Evolutionary conservation across 2,888 invertebrate genomes (phyloP).

Genomic region (Ceratothoa steindachneri): DNA sequence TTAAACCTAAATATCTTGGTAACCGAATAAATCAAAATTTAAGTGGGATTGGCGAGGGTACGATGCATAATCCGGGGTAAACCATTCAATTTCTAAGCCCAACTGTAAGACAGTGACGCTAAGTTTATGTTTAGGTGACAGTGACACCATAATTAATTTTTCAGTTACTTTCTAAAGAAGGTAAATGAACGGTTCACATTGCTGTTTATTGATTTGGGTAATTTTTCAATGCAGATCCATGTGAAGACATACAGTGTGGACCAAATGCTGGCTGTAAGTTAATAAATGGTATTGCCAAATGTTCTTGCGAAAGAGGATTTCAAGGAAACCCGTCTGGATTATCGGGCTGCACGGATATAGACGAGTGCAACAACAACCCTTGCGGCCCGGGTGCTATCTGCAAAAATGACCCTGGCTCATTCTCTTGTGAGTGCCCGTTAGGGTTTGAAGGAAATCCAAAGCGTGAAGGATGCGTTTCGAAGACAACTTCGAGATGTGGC

Average conservation of each 20-base stretch:
- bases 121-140: no score
- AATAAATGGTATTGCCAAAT: conserved; percentile 74
- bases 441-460: conserved; percentile 65
- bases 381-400: conserved; percentile 83
- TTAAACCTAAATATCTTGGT: background rate
- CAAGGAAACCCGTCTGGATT: conserved; percentile 64
- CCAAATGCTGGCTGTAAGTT: conserved; percentile 85
- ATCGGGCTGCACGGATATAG: conserved; percentile 77
- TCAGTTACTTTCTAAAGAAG: no score
- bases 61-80: no score
- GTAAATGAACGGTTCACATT: no score
- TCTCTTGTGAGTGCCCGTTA: conserved; percentile 80
- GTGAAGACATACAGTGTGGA: conserved; percentile 77
- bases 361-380: conserved; percentile 76
- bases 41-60: no score
- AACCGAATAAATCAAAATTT: no score
- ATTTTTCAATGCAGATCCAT: conserved; percentile 85
- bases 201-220: no score
- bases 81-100: no score
- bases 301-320: conserved; percentile 76
- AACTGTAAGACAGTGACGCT: no score
- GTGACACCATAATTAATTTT: no score
- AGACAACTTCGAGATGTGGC: conserved; percentile 67
- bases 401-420: conserved; percentile 79
- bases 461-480: conserved; percentile 63